Percentiles rank a stretch among this genome's conserved stretches.
Conservation (phyloP, 2,113 vertebrate species). For the Cynocephalus volans region DNA sequence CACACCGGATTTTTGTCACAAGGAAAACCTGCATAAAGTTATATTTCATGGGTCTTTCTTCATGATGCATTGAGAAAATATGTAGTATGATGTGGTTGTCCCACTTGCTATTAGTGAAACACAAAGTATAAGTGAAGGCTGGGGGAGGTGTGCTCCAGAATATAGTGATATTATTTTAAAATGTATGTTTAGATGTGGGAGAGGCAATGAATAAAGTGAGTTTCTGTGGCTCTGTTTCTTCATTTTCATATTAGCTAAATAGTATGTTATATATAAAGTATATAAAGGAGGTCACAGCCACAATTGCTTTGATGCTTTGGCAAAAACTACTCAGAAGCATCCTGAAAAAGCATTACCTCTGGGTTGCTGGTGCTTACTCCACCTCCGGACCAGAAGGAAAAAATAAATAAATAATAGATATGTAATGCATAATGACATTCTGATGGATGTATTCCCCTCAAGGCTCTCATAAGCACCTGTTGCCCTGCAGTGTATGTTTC, state of each 20-base stretch:
- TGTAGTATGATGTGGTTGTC: not conserved
- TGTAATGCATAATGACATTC: conserved; percentile 71
- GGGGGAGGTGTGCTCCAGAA: not conserved
- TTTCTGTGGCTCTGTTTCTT: conserved; percentile 38
- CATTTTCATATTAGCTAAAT: conserved; percentile 71
- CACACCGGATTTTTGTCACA: conserved; percentile 45
- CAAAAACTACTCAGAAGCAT: conserved; percentile 4
- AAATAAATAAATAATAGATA: conserved; percentile 51
- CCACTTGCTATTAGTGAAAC: not conserved
- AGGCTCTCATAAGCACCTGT: conserved; percentile 81
- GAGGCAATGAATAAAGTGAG: not conserved
- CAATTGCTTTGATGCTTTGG: conserved; percentile 41
- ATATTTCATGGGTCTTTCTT: not conserved
- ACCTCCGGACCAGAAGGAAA: conserved; percentile 64
- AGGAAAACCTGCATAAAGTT: conserved; percentile 41
- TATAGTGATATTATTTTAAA: not conserved
- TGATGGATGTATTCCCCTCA: conserved; percentile 69
- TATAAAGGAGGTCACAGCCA: conserved; percentile 21
- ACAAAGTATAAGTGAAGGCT: not conserved
- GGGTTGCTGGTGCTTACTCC: conserved; percentile 62
- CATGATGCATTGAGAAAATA: conserved; percentile 23
- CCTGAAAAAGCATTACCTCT: conserved; percentile 31
- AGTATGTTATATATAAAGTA: not conserved
- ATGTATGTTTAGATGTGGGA: not conserved
- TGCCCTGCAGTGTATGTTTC: conserved; percentile 68